Evolutionary conservation across 2,888 invertebrate genomes (phyloP), one percentile per base, ranked within the genome.

Genomic region (Drosophila paramelanica): DNA sequence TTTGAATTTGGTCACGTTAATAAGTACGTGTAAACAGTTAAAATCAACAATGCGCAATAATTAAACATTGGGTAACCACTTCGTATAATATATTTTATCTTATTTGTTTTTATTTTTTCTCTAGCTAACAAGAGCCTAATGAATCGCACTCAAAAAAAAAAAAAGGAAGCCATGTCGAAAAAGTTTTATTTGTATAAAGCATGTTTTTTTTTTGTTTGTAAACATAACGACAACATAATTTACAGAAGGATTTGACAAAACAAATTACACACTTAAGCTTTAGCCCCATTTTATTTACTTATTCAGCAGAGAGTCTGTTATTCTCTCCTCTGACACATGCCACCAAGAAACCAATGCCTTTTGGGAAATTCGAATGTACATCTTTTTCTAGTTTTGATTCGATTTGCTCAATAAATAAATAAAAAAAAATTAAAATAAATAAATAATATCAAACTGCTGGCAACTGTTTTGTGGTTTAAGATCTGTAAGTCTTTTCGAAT

Each of bases 281-380:
- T 51, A 62, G 62, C 66, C 67, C 60, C 67, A 66, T 42, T 75
- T 59, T 41, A 57, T 49, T 51, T 52, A 45, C 14, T 23, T 23
- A 47, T 31, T 57, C 31, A 46, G 17, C 14, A 52, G 45, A 68
- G 39, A 58, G 7, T 49, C 39, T 41, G 20, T 14, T 52, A 10
- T 46, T 60, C 58, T 60, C 41, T 50, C 55, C 20, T 77, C 47
- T 58, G 51, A 92, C 94, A 94, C 95, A 95, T 95, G 95, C 95
- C 95, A 94, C 95, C 95, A 95, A 95, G 95, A 95, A 95, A 95
- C 94, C 94, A 94, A 94, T 94, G 94, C 94, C 94, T 94, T 94
- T 94, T 93, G 31, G 41, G 23, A 55, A 59, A 55, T 72, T 73
- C 62, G 46, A 47, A 53, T 52, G 27, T 47, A n/a, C 45, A 23